Evolutionary conservation across 2,113 vertebrate species (phyloP), one percentile per base, ranked within the genome.

Genomic region (Lynx canadensis): DNA sequence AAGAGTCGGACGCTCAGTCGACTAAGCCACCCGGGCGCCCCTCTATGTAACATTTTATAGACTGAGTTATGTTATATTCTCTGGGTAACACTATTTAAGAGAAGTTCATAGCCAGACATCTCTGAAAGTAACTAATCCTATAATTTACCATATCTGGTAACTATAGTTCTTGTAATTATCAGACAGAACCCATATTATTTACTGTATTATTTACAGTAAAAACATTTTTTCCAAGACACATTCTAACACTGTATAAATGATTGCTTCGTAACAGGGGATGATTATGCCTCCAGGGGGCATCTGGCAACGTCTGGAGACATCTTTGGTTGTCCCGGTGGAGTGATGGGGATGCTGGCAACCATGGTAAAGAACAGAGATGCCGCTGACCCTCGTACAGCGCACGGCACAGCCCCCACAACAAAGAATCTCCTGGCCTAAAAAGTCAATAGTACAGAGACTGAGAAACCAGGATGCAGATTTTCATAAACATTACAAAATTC

Each of bases 101-200:
- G 4, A 50, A 57, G 41, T 25, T 29, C 9, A 78, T 0, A 14
- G 71, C 84, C 29, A 38, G 15, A 36, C 60, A 50, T 66, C 88
- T 95, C 73, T 88, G 52, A 92, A 73, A 63, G 41, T 57, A 92
- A 88, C 48, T 36, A 73, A n/a, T n/a, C 60, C 78, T 71, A 2
- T 41, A 83, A 85, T 91, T 38, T n/a, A 89, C 25, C 14, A 6
- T n/a, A 4, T 60, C 78, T 86, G n/a, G 5, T 81, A 69, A 52
- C 63, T 69, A 25, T 9, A n/a, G 41, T 6, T 29, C 68, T 78
- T 79, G 31, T 19, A 45, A 91, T 81, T 55, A 85, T 10, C 25
- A 95, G 76, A 55, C 7, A 38, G 14, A 68, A 25, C 19, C 1
- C 7, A 15, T 8, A 60, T 79, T 63, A 63, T 41, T 48, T 85